phyloP scores from a whole-genome alignment of 2,888 invertebrate genomes.

The Ornithoptera priamus region DNA sequence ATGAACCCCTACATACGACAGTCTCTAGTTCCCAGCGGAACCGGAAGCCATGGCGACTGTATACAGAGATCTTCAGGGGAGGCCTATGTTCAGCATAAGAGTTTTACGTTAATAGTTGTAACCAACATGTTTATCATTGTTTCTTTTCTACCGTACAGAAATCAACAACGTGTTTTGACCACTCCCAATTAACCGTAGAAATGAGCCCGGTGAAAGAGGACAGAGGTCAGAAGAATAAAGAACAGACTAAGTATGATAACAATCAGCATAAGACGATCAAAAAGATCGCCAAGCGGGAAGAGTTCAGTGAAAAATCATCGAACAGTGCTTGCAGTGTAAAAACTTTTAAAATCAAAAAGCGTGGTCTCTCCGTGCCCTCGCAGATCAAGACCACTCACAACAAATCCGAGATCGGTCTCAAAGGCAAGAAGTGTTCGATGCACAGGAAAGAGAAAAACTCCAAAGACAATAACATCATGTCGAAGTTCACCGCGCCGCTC shows the following conservation, averaged over 20 bases:
- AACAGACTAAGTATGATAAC: slow-evolving; percentile 37
- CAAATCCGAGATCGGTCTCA: slow-evolving; percentile 68
- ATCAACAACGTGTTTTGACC: slow-evolving; percentile 70
- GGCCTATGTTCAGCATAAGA: no score
- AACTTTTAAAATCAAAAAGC: slow-evolving; percentile 63
- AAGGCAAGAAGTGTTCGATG: slow-evolving; percentile 64
- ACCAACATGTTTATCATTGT: no score
- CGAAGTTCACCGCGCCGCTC: slow-evolving; percentile 56
- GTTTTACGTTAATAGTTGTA: no score
- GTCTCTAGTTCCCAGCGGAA: no score
- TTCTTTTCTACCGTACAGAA: slow-evolving; percentile 49
- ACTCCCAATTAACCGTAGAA: slow-evolving; percentile 58
- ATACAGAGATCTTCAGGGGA: no score
- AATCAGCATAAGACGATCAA: slow-evolving; percentile 33
- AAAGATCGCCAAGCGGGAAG: slow-evolving; percentile 35
- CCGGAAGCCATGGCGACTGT: no score
- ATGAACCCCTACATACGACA: no score
- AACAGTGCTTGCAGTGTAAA: slow-evolving; percentile 46
- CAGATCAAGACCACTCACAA: slow-evolving; percentile 72
- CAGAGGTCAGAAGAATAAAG: slow-evolving; percentile 38
- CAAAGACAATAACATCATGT: slow-evolving; percentile 55
- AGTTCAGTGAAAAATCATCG: slow-evolving; percentile 39
- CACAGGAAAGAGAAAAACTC: slow-evolving; percentile 60
- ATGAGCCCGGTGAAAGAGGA: slow-evolving; percentile 35
- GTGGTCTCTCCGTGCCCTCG: slow-evolving; percentile 59